These are phyloP conservation scores for Neoniphon sammara DNA, from an alignment of 2,797 vertebrate species.

Conservation along the genomic window DNA sequence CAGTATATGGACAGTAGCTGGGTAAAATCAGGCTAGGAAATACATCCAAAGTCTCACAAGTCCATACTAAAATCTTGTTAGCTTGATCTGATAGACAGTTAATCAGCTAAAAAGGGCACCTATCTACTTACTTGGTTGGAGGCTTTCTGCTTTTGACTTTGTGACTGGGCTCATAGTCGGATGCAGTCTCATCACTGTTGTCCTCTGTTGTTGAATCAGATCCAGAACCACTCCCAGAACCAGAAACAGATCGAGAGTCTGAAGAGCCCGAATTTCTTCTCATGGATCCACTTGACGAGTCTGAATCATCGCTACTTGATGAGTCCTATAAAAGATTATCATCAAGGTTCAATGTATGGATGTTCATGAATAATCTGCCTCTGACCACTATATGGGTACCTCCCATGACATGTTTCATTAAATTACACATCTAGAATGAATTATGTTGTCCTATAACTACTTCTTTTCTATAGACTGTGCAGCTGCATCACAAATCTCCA, in stretches of 20 bases:
- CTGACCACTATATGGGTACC: neutral
- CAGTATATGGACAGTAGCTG: no score
- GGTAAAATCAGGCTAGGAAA: no score
- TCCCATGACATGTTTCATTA: neutral
- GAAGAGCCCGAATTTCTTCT: slow-evolving; percentile 88
- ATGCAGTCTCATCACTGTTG: slow-evolving; percentile 93
- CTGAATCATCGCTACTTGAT: slow-evolving; percentile 79
- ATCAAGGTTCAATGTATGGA: neutral
- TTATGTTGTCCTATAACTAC: neutral
- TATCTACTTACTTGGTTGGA: slow-evolving; percentile 87
- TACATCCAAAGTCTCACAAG: no score
- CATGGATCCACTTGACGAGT: slow-evolving; percentile 81
- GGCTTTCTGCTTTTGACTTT: slow-evolving; percentile 96
- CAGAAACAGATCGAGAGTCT: slow-evolving; percentile 87
- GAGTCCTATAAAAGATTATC: slow-evolving; percentile 84
- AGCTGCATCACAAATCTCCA: neutral
- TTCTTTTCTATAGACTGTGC: neutral
- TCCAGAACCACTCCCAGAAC: slow-evolving; percentile 84
- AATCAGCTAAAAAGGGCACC: neutral
- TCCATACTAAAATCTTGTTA: no score
- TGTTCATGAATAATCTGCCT: neutral
- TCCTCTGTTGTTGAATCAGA: slow-evolving; percentile 88
- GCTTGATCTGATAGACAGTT: neutral
- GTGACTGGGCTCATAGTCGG: slow-evolving; percentile 97
- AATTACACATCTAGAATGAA: neutral